Percentiles rank a stretch among this genome's conserved stretches.
These are phyloP conservation scores for Sarcophaga carnaria DNA, from an alignment of 2,888 invertebrate species.

Conservation along the genomic window DNA sequence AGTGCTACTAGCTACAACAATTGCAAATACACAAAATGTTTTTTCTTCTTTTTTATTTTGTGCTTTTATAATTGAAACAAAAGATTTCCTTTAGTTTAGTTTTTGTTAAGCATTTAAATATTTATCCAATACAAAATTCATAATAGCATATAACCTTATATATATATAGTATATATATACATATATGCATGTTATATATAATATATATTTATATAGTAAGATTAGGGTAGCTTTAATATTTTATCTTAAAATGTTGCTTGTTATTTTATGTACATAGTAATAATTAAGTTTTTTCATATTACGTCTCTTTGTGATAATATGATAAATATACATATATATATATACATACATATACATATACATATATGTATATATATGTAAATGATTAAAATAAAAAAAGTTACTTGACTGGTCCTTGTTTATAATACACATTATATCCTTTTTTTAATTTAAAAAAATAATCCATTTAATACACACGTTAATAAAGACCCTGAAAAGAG, in stretches of 20 bases:
- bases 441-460: slow-evolving; percentile 49
- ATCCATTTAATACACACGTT: slow-evolving; percentile 53
- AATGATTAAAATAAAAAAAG: slow-evolving; percentile 60
- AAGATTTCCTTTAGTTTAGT: slow-evolving; percentile 16
- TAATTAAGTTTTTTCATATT: background rate
- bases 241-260: background rate
- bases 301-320: slow-evolving; percentile 9
- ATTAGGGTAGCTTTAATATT: no score
- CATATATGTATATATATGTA: slow-evolving; percentile 56
- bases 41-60: background rate
- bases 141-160: no score
- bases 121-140: background rate
- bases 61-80: background rate
- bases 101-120: slow-evolving; percentile 5
- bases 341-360: slow-evolving; percentile 42
- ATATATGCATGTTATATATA: slow-evolving; percentile 58
- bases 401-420: slow-evolving; percentile 70
- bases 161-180: slow-evolving; percentile 65
- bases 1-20: slow-evolving; percentile 28
- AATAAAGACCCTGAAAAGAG: slow-evolving; percentile 54
- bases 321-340: slow-evolving; percentile 48
- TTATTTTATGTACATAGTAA: slow-evolving; percentile 24
- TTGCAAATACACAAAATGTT: slow-evolving; percentile 16
- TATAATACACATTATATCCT: slow-evolving; percentile 57
- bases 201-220: slow-evolving; percentile 63